Evolutionary conservation across 2,113 vertebrate species (phyloP).

Genomic region (Hipposideros armiger): DNA sequence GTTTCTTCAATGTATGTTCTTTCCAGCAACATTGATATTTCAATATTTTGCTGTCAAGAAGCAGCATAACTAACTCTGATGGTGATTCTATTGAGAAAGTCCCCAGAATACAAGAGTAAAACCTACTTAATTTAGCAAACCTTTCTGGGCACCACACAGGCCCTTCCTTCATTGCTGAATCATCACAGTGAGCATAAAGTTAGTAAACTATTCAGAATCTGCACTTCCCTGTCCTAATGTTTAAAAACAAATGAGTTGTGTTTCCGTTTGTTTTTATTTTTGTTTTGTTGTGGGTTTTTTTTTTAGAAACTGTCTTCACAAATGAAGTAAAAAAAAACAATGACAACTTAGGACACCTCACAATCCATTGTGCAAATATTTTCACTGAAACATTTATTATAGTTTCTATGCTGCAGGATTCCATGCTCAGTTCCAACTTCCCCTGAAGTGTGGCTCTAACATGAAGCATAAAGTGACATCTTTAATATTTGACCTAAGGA

Average conservation of each 20-base stretch:
- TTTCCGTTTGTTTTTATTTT: background rate
- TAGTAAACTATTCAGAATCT: background rate
- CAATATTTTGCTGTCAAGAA: constrained; percentile 65
- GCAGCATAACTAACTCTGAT: background rate
- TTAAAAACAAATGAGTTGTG: background rate
- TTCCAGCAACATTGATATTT: constrained; percentile 29
- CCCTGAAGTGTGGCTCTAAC: background rate
- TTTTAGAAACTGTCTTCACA: background rate
- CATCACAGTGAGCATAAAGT: background rate
- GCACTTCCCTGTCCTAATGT: background rate
- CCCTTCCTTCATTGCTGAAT: background rate
- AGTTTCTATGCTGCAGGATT: background rate
- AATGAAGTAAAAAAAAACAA: background rate
- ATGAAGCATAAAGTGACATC: background rate
- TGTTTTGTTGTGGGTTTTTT: background rate
- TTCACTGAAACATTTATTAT: background rate
- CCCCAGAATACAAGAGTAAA: background rate
- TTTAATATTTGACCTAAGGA: background rate
- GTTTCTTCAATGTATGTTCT: background rate
- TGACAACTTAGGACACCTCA: background rate
- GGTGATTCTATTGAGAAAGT: background rate
- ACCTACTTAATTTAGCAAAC: background rate
- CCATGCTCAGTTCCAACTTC: background rate
- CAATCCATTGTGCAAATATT: background rate
- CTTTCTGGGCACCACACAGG: background rate